phyloP scores from a whole-genome alignment of 2,113 vertebrate genomes.

The Neodon shergylaensis region DNA sequence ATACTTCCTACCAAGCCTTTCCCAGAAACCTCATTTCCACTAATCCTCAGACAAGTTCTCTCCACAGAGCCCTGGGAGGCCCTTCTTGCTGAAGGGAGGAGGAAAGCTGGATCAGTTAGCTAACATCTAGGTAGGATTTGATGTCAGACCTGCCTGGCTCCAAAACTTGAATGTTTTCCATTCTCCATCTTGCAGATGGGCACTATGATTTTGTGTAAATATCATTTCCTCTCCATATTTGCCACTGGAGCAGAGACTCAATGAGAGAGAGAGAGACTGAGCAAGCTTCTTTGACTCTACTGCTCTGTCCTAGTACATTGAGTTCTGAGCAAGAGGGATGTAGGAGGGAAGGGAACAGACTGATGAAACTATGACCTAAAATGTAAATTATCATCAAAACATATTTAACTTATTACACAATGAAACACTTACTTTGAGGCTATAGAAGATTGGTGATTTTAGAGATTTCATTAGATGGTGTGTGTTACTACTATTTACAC shows the following conservation, averaged over 20 bases:
- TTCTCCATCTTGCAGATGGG: background rate
- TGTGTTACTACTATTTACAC: background rate
- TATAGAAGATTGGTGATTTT: constrained; percentile 18
- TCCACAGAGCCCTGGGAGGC: background rate
- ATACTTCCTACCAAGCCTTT: background rate
- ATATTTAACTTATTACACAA: constrained; percentile 3
- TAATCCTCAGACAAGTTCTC: background rate
- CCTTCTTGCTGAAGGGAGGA: background rate
- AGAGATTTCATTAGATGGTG: background rate
- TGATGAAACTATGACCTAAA: background rate
- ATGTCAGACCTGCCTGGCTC: background rate
- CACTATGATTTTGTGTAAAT: background rate
- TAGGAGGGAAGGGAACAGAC: background rate
- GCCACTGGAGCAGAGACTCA: background rate
- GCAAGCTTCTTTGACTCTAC: too few species aligned
- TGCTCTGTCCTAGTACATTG: background rate
- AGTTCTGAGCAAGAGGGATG: background rate
- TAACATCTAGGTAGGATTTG: background rate
- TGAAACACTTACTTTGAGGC: background rate
- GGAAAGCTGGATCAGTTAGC: background rate
- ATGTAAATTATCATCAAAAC: background rate
- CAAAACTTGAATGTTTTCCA: background rate
- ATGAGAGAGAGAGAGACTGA: background rate
- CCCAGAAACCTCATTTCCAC: background rate
- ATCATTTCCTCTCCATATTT: background rate